These are phyloP conservation scores for Barnardius zonarius DNA, from an alignment of 2,113 vertebrate species.

Conservation along the genomic window DNA sequence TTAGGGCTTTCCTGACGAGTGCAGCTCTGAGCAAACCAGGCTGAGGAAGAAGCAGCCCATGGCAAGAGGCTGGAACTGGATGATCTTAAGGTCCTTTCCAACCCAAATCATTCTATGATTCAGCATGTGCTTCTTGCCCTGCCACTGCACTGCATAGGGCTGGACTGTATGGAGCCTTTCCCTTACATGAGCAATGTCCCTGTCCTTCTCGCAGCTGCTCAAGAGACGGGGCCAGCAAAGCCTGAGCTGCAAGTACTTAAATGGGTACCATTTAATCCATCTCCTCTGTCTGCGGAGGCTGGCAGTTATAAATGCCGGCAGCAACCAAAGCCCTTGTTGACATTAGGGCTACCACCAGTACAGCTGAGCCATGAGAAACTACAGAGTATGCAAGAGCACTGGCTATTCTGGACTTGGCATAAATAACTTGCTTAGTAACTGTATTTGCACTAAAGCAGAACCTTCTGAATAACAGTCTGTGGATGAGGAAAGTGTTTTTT, in stretches of 20 bases:
- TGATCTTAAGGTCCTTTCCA: background rate
- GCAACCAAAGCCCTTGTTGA: constrained; percentile 20
- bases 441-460: background rate
- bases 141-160: background rate
- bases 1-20: background rate
- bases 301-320: background rate
- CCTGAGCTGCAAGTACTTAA: background rate
- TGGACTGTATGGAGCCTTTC: background rate
- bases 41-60: background rate
- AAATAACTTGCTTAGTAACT: constrained; percentile 15
- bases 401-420: constrained; percentile 11
- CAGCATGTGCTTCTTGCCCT: background rate
- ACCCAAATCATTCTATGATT: background rate
- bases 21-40: background rate
- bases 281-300: background rate
- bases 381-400: background rate
- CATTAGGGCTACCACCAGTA: background rate
- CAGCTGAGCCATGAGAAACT: constrained; percentile 34
- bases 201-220: background rate
- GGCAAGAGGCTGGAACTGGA: background rate
- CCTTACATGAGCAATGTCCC: background rate
- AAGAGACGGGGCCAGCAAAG: background rate
- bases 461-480: background rate
- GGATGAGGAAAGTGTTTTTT: background rate
- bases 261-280: background rate